phyloP scores from a whole-genome alignment of 2,797 vertebrate genomes.

The Aulostomus chinensis region DNA sequence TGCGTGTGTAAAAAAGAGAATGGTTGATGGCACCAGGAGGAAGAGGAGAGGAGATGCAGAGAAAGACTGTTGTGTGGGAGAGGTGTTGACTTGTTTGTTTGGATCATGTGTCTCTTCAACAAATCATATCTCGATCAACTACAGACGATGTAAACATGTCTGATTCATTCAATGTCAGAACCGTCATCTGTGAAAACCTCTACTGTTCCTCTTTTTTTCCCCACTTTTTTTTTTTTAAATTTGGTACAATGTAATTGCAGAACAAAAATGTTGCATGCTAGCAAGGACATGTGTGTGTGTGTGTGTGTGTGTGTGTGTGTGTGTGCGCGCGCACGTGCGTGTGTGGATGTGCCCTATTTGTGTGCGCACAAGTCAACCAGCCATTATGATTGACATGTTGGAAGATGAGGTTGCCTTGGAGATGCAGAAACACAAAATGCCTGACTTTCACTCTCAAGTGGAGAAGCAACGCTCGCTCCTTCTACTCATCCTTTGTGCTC shows the following conservation, averaged over 20 bases:
- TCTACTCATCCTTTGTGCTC: constrained; percentile 42
- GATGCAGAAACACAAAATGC: constrained; percentile 67
- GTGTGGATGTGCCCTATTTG: constrained; percentile 37
- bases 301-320: no score
- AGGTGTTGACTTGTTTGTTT: constrained; percentile 83
- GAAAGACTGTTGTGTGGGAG: constrained; percentile 80
- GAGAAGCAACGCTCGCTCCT: constrained; percentile 9
- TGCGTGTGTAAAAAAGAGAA: constrained; percentile 25
- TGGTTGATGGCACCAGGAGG: constrained; percentile 50
- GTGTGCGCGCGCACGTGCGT: not conserved
- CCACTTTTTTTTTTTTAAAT: not conserved
- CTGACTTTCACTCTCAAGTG: constrained; percentile 43
- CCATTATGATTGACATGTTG: constrained; percentile 60
- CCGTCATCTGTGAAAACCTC: constrained; percentile 31
- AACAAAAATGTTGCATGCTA: constrained; percentile 17
- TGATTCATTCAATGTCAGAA: constrained; percentile 63
- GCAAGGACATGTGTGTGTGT: constrained; percentile 32
- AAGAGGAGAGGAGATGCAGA: constrained; percentile 64
- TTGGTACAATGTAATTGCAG: constrained; percentile 1
- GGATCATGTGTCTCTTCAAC: constrained; percentile 73
- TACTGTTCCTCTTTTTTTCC: constrained; percentile 9
- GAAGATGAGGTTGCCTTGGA: constrained; percentile 68
- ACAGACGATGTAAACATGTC: constrained; percentile 48
- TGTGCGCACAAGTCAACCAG: constrained; percentile 43
- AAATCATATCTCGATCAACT: constrained; percentile 64